Evolutionary conservation across 1,140 invertebrate genomes (phyloP).

Genomic region (Zaprionus davidi): DNA sequence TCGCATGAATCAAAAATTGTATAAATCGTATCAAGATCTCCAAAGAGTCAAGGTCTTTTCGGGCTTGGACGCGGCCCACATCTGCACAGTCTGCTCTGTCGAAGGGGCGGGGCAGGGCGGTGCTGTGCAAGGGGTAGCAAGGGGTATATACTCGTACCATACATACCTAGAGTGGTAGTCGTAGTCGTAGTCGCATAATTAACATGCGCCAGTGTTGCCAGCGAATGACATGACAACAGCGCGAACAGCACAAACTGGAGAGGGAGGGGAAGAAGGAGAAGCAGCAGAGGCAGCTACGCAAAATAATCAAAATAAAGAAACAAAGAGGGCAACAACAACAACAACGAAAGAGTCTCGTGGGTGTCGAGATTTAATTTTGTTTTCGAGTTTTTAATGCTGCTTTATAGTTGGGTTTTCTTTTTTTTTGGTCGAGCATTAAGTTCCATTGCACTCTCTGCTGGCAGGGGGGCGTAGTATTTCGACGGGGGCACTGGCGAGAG

Average conservation of each 20-base stretch:
- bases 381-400: constrained; percentile 35
- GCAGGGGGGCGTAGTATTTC: constrained; percentile 1
- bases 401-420: constrained; percentile 42
- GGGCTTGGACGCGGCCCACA: constrained; percentile 68
- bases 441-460: constrained; percentile 52
- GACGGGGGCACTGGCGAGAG: not conserved
- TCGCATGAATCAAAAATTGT: constrained; percentile 76
- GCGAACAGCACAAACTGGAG: constrained; percentile 34
- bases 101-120: constrained; percentile 5
- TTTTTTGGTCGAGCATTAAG: constrained; percentile 23
- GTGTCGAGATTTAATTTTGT: constrained; percentile 50
- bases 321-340: constrained; percentile 14
- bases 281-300: constrained; percentile 23
- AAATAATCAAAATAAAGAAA: constrained; percentile 16
- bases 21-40: constrained; percentile 79
- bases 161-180: constrained; percentile 1
- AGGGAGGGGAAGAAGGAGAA: not conserved
- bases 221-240: constrained; percentile 50
- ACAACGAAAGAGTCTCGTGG: constrained; percentile 50
- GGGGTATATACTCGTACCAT: not conserved
- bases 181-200: constrained; percentile 65
- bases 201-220: constrained; percentile 77
- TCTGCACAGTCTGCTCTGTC: constrained; percentile 37
- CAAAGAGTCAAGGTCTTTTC: constrained; percentile 76
- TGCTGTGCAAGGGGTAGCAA: constrained; percentile 5